These are phyloP conservation scores for Drosophila carrolli DNA, from an alignment of 1,140 invertebrate genomes.

Conservation along the genomic window DNA sequence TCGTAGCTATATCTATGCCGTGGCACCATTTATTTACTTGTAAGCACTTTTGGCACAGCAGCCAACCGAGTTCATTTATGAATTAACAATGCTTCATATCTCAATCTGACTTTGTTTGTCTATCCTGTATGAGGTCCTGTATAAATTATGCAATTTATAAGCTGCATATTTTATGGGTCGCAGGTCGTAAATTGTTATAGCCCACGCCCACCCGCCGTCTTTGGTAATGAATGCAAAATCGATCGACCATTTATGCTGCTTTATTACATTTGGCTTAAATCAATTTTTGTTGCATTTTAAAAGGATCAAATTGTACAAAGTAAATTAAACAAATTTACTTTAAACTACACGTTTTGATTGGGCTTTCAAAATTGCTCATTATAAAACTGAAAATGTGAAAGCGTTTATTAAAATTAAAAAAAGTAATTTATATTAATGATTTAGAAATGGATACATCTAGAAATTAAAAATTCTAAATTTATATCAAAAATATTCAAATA, in stretches of 20 bases:
- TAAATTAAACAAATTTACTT: conserved; percentile 26
- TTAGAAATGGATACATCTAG: too few species aligned
- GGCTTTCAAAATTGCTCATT: background rate
- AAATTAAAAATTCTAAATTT: too few species aligned
- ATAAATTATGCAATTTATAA: conserved; percentile 78
- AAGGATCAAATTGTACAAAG: background rate
- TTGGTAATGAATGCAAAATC: conserved; percentile 48
- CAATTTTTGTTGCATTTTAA: conserved; percentile 7
- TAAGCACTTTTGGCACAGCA: conserved; percentile 48
- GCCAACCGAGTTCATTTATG: conserved; percentile 53
- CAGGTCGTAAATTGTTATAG: conserved; percentile 69
- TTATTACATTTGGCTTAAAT: conserved; percentile 43
- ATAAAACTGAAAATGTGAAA: background rate
- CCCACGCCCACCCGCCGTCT: conserved; percentile 9
- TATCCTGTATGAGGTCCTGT: conserved; percentile 24
- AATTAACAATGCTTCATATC: conserved; percentile 66
- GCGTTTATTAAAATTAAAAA: background rate
- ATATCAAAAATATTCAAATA: too few species aligned
- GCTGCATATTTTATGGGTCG: conserved; percentile 72
- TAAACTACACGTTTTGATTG: background rate
- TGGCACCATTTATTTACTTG: conserved; percentile 66
- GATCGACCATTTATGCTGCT: conserved; percentile 41
- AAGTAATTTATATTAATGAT: too few species aligned
- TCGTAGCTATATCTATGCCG: background rate
- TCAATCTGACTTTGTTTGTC: conserved; percentile 59